Conservation (phyloP, 2,797 vertebrate species). For the Falco concolor region DNA sequence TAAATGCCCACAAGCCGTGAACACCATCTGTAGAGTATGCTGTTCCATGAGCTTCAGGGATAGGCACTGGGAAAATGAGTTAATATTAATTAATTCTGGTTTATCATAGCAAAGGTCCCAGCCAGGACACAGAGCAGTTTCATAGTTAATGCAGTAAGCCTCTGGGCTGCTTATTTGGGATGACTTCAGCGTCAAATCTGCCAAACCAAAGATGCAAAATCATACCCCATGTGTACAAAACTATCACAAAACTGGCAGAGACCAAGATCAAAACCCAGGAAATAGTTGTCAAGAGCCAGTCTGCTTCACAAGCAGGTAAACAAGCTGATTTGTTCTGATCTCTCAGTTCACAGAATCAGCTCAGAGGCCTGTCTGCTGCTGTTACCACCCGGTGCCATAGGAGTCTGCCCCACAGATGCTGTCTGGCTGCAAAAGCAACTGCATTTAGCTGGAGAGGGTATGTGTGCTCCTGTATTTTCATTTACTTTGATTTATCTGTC, state of each 20-base stretch:
- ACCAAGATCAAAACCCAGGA: slow-evolving; percentile 15
- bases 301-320: slow-evolving; percentile 37
- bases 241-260: background rate
- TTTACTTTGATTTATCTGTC: background rate
- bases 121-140: background rate
- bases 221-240: background rate
- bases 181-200: background rate
- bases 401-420: background rate
- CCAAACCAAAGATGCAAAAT: slow-evolving; percentile 37
- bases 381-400: background rate
- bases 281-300: background rate
- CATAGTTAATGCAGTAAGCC: background rate
- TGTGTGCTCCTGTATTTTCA: background rate
- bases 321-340: background rate
- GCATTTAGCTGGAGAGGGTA: background rate
- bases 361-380: background rate
- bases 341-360: background rate
- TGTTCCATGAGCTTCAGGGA: background rate
- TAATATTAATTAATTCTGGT: background rate
- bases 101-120: background rate
- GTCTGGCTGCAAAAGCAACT: background rate
- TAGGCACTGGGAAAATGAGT: background rate
- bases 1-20: background rate
- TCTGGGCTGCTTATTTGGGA: background rate
- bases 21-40: background rate